phyloP scores from a whole-genome alignment of 2,888 invertebrate species.

The Elgonia sp. region DNA sequence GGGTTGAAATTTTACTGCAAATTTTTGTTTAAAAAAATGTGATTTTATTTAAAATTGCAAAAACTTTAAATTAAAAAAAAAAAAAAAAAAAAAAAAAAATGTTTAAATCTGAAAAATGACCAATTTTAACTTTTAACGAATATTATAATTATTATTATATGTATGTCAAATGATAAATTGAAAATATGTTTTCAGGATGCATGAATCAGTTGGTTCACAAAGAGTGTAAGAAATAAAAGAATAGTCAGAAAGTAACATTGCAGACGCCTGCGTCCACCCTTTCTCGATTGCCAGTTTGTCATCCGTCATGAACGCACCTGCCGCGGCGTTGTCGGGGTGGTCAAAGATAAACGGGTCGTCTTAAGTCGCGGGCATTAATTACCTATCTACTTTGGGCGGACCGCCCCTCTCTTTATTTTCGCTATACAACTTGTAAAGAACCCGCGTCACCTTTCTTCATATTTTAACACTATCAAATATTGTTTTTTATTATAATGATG shows the following conservation, averaged over 20 bases:
- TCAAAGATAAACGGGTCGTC: conserved; percentile 81
- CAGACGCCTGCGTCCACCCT: conserved; percentile 83
- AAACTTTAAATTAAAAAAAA: no score
- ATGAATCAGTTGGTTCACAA: conserved; percentile 38
- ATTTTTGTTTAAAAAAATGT: no score
- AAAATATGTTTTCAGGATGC: conserved; percentile 42
- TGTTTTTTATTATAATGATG: conserved; percentile 5
- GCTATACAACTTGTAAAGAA: conserved; percentile 48
- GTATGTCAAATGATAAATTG: conserved; percentile 46
- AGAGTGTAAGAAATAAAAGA: conserved; percentile 52
- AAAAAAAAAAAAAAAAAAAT: no score
- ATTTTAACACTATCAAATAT: conserved; percentile 59
- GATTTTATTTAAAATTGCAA: no score
- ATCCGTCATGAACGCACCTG: conserved; percentile 81
- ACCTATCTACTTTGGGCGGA: conserved; percentile 75
- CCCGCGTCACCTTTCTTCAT: conserved; percentile 63
- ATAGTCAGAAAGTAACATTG: conserved; percentile 45
- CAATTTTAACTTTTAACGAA: neutral
- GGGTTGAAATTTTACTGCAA: no score
- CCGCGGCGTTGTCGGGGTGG: conserved; percentile 72
- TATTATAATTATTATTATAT: conserved; percentile 38
- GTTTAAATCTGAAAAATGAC: neutral
- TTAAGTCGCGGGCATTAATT: conserved; percentile 81
- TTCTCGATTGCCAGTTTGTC: conserved; percentile 86
- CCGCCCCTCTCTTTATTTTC: conserved; percentile 38